A percentile compares a stretch with the other conserved stretches of the same genome.
Evolutionary conservation across 2,888 invertebrate genomes (phyloP).

Genomic region (Drosophila infuscata): DNA sequence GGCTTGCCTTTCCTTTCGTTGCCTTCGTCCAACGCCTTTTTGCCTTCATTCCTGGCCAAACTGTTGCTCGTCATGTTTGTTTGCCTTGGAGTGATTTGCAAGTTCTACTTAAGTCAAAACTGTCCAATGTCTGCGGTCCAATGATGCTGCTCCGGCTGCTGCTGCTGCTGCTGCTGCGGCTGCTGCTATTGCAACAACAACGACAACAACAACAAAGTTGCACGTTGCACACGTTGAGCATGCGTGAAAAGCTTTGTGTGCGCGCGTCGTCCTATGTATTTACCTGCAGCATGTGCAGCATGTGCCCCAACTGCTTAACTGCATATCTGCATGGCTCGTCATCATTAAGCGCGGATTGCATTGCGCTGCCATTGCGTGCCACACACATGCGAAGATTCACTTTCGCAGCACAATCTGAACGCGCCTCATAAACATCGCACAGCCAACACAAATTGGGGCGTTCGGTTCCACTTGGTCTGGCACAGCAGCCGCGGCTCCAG

Average conservation of each 20-base stretch:
- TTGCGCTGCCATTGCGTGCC: constrained; percentile 48
- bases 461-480: constrained; percentile 65
- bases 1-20: not conserved
- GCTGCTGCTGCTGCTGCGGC: constrained; percentile 30
- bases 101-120: constrained; percentile 77
- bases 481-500: constrained; percentile 34
- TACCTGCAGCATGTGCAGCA: constrained; percentile 20
- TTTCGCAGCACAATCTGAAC: constrained; percentile 61
- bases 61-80: constrained; percentile 63
- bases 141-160: constrained; percentile 30
- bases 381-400: constrained; percentile 67
- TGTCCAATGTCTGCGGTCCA: constrained; percentile 51
- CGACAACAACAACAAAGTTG: not conserved
- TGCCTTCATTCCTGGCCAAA: constrained; percentile 9
- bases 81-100: constrained; percentile 79
- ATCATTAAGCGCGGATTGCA: constrained; percentile 73
- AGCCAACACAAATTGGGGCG: constrained; percentile 69
- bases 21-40: not conserved
- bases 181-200: constrained; percentile 23
- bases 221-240: constrained; percentile 15
- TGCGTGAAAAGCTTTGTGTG: constrained; percentile 69
- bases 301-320: not conserved
- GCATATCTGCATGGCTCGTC: constrained; percentile 67
- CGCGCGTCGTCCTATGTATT: constrained; percentile 51
- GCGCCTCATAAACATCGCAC: constrained; percentile 58